phyloP scores from a whole-genome alignment of 2,888 invertebrate genomes.

The Leptopterna dolabrata region DNA sequence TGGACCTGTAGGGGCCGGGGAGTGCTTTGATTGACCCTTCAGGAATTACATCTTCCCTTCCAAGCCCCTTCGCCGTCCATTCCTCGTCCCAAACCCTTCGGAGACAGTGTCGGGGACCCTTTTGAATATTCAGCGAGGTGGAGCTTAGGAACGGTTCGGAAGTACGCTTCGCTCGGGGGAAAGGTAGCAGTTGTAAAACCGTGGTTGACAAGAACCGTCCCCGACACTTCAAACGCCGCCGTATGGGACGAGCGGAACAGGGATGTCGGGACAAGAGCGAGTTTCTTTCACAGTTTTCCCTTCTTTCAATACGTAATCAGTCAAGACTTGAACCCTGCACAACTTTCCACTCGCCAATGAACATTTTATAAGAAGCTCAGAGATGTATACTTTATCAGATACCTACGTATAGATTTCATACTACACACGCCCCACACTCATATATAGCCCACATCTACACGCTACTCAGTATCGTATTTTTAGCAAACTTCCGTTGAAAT shows the following conservation, averaged over 20 bases:
- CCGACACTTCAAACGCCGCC: slow-evolving; percentile 12
- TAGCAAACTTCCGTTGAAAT: no score
- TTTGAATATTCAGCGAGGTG: slow-evolving; percentile 37
- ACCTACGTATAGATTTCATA: no score
- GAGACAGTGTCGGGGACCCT: slow-evolving; percentile 23
- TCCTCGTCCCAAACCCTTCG: background rate
- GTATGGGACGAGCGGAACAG: no score
- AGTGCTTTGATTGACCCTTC: slow-evolving; percentile 39
- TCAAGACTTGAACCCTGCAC: background rate
- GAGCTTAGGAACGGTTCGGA: background rate
- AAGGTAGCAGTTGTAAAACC: slow-evolving; percentile 19
- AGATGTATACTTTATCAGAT: no score
- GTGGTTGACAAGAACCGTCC: background rate
- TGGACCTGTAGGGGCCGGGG: background rate
- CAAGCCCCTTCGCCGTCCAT: background rate
- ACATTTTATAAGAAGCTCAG: background rate
- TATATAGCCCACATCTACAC: no score
- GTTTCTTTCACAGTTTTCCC: background rate
- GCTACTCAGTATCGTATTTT: no score
- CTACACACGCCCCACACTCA: no score
- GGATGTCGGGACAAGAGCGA: background rate
- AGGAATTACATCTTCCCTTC: slow-evolving; percentile 30
- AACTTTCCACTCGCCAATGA: background rate
- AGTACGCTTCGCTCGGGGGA: background rate
- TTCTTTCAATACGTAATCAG: background rate